Percentiles rank a stretch among this genome's conserved stretches.
Conservation (phyloP, 2,888 invertebrate genomes). For the Linnaemya tessellans region DNA sequence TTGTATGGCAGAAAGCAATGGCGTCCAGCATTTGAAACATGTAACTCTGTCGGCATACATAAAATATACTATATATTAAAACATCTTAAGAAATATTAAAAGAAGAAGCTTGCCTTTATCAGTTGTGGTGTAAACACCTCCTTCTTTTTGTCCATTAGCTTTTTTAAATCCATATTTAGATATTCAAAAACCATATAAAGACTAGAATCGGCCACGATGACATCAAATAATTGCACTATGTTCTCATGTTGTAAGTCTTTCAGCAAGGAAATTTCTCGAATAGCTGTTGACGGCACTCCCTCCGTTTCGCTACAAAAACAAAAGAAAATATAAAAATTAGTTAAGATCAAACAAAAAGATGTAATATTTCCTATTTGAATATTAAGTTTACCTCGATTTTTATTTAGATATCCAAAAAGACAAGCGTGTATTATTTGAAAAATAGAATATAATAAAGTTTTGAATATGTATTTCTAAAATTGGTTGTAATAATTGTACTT, state of each 20-base stretch:
- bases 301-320: slow-evolving; percentile 90
- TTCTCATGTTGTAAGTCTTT: slow-evolving; percentile 95
- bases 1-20: slow-evolving; percentile 94
- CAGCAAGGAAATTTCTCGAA: slow-evolving; percentile 96
- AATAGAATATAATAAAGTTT: not conserved
- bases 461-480: not conserved
- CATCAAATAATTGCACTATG: slow-evolving; percentile 95
- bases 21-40: slow-evolving; percentile 94
- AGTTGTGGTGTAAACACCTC: slow-evolving; percentile 86
- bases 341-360: not conserved
- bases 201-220: slow-evolving; percentile 92
- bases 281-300: slow-evolving; percentile 98
- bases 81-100: not conserved
- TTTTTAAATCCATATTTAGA: slow-evolving; percentile 95
- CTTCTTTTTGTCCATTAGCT: slow-evolving; percentile 90
- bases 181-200: slow-evolving; percentile 97
- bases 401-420: slow-evolving; percentile 11
- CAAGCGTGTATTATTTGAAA: slow-evolving; percentile 25
- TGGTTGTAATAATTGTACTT: not conserved
- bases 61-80: not conserved
- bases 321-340: not conserved
- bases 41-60: slow-evolving; percentile 86
- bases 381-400: slow-evolving; percentile 47
- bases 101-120: slow-evolving; percentile 86
- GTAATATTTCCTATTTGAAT: not conserved